Percentiles rank a stretch among this genome's conserved stretches.
These are phyloP conservation scores for Gallinago stenura DNA, from an alignment of 2,797 vertebrate species.

Conservation along the genomic window DNA sequence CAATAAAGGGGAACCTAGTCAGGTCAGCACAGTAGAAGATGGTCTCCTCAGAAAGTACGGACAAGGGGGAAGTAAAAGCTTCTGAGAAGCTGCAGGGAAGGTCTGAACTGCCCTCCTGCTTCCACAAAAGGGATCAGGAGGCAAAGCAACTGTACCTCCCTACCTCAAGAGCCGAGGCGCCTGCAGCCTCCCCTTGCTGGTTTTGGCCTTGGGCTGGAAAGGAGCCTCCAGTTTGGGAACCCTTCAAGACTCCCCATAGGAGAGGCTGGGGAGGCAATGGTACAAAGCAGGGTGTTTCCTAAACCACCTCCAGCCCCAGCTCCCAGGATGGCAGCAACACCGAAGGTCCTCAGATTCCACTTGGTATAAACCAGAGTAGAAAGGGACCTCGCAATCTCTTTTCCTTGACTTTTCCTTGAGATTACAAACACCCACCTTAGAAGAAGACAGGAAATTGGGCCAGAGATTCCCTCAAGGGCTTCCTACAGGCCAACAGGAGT, in stretches of 20 bases:
- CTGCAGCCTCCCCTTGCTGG: rapidly evolving
- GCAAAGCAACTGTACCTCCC: neutral
- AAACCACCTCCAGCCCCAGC: neutral
- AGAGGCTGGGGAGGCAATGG: neutral
- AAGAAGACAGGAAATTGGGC: neutral
- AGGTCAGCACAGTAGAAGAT: neutral
- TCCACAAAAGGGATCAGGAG: neutral
- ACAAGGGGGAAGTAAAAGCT: neutral
- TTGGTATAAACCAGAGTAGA: neutral
- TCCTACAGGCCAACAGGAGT: neutral
- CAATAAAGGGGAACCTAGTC: neutral
- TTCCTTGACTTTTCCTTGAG: neutral
- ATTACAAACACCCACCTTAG: neutral
- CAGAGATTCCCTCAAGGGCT: neutral
- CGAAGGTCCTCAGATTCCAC: neutral
- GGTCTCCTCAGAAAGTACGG: neutral
- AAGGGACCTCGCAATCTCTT: neutral
- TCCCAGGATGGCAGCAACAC: rapidly evolving
- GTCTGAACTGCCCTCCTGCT: neutral
- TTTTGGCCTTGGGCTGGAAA: neutral
- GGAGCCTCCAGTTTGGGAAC: neutral
- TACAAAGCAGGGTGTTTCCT: neutral
- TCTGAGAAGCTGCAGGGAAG: neutral
- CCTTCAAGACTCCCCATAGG: neutral
- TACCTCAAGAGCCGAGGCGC: neutral